Evolutionary conservation across 2,113 vertebrate genomes (phyloP).

Genomic region (Corythaeola cristata): DNA sequence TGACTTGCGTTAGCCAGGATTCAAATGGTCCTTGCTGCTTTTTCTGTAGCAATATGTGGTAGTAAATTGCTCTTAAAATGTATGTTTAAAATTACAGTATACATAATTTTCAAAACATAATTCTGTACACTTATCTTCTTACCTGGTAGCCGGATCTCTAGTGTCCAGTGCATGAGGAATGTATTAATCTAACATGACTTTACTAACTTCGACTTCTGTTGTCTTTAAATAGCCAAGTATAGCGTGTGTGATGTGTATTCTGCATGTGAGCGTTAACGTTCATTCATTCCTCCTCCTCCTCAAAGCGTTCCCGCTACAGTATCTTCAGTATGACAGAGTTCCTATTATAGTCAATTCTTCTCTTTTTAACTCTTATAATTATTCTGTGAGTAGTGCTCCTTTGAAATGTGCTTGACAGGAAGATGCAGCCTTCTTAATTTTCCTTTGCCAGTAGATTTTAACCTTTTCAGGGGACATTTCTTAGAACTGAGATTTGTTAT

Average conservation of each 20-base stretch:
- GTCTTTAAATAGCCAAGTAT: neutral
- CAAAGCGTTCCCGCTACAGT: slow-evolving; percentile 2
- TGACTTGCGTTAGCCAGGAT: neutral
- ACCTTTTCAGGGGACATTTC: neutral
- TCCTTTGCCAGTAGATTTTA: neutral
- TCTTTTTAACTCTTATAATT: slow-evolving; percentile 32
- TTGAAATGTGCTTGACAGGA: slow-evolving; percentile 18
- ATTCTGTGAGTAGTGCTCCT: slow-evolving; percentile 16
- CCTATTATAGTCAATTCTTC: slow-evolving; percentile 37
- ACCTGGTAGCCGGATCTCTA: neutral
- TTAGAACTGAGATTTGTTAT: neutral
- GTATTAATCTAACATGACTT: neutral
- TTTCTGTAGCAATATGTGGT: neutral
- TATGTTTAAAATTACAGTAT: neutral
- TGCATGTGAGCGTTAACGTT: slow-evolving; percentile 22
- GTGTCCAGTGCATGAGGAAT: neutral
- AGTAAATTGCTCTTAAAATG: neutral
- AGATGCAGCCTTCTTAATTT: neutral
- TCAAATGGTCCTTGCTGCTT: neutral
- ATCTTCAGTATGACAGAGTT: slow-evolving; percentile 13
- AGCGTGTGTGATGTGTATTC: neutral
- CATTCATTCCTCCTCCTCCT: slow-evolving; percentile 32
- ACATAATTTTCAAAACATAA: neutral
- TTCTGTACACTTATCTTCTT: neutral
- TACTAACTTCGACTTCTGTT: neutral